Evolutionary conservation across 2,888 invertebrate species (phyloP).

Genomic region (Chymomyza procnemis): DNA sequence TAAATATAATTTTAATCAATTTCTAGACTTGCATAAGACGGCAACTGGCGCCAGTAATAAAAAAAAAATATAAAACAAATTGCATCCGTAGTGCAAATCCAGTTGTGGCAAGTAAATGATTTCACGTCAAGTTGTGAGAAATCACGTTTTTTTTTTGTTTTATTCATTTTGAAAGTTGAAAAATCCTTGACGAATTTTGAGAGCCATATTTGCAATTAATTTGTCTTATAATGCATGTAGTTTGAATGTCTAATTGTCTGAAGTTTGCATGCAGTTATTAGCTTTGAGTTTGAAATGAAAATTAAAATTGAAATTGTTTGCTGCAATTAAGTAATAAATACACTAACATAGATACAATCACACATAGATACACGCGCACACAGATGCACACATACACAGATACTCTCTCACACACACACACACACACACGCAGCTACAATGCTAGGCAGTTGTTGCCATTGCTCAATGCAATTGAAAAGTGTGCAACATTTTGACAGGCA

Average conservation of each 20-base stretch:
- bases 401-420: background rate
- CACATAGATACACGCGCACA: background rate
- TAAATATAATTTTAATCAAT: too few relatives aligned
- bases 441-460: background rate
- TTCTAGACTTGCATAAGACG: too few relatives aligned
- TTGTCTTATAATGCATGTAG: slow-evolving; percentile 8
- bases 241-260: background rate
- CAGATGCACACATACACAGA: background rate
- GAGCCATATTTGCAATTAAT: slow-evolving; percentile 20
- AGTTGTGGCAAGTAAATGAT: too few relatives aligned
- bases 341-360: background rate
- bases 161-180: background rate
- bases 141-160: too few relatives aligned
- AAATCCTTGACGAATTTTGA: background rate
- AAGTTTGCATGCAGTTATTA: background rate
- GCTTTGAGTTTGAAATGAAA: slow-evolving; percentile 11
- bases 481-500: slow-evolving; percentile 1
- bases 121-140: too few relatives aligned
- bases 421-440: background rate
- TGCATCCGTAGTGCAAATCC: too few relatives aligned
- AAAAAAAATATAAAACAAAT: too few relatives aligned
- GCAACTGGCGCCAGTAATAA: too few relatives aligned
- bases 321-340: slow-evolving; percentile 58
- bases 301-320: slow-evolving; percentile 23
- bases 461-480: background rate